Conservation (phyloP, 2,797 vertebrate genomes). For the Otolemur crassicaudatus region DNA sequence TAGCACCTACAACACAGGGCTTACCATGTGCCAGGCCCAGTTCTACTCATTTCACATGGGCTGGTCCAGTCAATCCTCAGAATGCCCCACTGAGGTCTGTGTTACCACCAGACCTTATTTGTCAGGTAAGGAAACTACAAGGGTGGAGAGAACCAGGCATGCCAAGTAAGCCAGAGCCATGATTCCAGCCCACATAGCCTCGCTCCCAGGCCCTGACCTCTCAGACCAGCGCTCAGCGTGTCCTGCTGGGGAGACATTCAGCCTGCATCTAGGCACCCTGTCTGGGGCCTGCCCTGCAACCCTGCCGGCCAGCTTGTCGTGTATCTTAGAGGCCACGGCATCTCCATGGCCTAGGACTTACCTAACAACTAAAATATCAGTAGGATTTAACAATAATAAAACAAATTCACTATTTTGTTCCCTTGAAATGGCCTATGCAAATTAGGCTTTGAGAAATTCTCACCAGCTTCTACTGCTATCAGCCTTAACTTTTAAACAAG, state of each 20-base stretch:
- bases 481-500: neutral
- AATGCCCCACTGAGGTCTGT: neutral
- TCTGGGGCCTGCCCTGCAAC: neutral
- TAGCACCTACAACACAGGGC: neutral
- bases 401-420: neutral
- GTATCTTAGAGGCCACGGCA: neutral
- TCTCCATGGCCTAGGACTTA: neutral
- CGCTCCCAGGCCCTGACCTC: neutral
- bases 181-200: neutral
- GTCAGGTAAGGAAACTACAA: neutral
- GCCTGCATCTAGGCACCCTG: neutral
- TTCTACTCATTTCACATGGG: neutral
- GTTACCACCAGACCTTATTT: neutral
- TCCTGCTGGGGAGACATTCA: neutral
- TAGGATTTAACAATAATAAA: neutral
- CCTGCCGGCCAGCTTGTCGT: neutral
- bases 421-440: neutral
- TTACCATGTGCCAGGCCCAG: neutral
- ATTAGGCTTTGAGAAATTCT: neutral
- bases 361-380: neutral
- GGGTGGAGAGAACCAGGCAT: neutral
- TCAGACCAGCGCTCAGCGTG: neutral
- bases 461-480: neutral
- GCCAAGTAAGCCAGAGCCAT: fast-evolving
- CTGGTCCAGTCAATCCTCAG: fast-evolving